These are phyloP conservation scores for Sturnus vulgaris DNA, from an alignment of 2,113 vertebrate species.

Conservation along the genomic window DNA sequence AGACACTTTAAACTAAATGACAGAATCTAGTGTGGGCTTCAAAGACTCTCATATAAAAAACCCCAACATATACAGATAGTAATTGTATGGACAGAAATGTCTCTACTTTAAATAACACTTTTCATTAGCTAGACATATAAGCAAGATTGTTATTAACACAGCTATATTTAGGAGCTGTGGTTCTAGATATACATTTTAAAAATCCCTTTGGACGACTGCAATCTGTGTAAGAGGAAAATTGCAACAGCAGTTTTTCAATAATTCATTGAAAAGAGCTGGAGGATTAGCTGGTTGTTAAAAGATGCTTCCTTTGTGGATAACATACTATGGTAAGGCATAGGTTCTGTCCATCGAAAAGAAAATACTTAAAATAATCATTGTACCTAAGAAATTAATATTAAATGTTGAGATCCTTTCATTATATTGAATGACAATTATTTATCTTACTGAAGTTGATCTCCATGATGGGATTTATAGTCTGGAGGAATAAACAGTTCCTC, in stretches of 20 bases:
- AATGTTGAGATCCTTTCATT: not conserved
- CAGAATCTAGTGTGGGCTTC: not conserved
- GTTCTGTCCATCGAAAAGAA: not conserved
- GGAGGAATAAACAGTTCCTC: not conserved
- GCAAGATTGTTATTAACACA: not conserved
- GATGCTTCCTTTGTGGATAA: not conserved
- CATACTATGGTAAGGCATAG: not conserved
- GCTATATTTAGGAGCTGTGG: not conserved
- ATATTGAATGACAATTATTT: not conserved
- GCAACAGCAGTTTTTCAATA: not conserved
- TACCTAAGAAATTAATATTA: not conserved
- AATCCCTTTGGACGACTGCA: not conserved
- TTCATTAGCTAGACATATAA: not conserved
- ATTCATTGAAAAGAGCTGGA: not conserved
- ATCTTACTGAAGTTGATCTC: not conserved
- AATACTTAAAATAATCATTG: not conserved
- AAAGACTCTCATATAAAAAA: not conserved
- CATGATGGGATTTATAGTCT: not conserved
- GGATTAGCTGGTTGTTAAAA: not conserved
- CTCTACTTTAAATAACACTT: not conserved
- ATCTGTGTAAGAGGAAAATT: not conserved
- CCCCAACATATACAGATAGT: fast-evolving
- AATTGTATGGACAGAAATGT: not conserved
- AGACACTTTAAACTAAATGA: not conserved
- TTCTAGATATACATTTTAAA: not conserved